A percentile compares a stretch with the other conserved stretches of the same genome.
phyloP scores from a whole-genome alignment of 1,140 invertebrate species.

The Eumaeus atala region DNA sequence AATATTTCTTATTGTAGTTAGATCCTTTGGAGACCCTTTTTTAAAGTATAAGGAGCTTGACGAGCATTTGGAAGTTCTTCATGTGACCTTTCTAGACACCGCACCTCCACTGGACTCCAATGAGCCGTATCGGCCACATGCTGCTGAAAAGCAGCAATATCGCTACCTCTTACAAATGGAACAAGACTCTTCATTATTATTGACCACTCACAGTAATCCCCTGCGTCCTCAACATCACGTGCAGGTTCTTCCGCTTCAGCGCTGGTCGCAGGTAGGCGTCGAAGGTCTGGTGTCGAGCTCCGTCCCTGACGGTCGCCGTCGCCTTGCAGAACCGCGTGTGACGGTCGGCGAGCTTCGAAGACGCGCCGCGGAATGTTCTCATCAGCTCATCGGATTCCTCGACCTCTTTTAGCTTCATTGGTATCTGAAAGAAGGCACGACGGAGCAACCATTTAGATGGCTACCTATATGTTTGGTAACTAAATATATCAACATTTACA shows the following conservation, averaged over 20 bases:
- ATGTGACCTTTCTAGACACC: no score
- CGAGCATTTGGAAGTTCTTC: no score
- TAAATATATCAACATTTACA: no score
- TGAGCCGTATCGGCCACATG: no score
- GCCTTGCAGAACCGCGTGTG: slow-evolving; percentile 42
- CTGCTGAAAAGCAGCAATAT: no score
- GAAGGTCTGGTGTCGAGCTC: slow-evolving; percentile 79
- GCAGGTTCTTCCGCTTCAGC: slow-evolving; percentile 79
- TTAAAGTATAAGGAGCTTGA: no score
- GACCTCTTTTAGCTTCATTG: slow-evolving; percentile 54
- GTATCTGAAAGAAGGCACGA: slow-evolving; percentile 31
- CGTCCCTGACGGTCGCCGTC: slow-evolving; percentile 71
- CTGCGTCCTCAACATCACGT: slow-evolving; percentile 80
- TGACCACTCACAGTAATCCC: slow-evolving; percentile 71
- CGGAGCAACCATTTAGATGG: not conserved
- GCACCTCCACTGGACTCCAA: no score
- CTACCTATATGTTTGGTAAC: not conserved
- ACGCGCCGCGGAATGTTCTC: slow-evolving; percentile 62
- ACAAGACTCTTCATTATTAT: no score
- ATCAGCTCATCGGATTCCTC: slow-evolving; percentile 62
- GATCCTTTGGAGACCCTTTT: no score
- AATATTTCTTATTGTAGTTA: no score
- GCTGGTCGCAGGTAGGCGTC: slow-evolving; percentile 81
- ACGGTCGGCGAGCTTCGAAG: slow-evolving; percentile 58
- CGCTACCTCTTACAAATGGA: no score